phyloP scores from a whole-genome alignment of 1,140 invertebrate species.

The Gyrodactylus bullatarudis region DNA sequence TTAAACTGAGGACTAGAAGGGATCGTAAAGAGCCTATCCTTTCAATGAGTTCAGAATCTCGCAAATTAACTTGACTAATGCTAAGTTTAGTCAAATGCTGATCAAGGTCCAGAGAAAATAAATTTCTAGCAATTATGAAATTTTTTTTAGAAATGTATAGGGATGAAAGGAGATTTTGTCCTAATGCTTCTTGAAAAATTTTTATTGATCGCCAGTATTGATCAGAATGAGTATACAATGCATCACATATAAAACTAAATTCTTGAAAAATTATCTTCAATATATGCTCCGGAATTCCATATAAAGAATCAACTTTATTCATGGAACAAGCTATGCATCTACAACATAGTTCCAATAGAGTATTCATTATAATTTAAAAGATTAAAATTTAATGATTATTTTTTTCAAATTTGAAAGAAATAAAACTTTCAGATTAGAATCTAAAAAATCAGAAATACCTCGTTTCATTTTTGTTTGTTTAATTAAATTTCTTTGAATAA shows the following conservation, averaged over 20 bases:
- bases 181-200: neutral
- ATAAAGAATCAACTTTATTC: neutral
- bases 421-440: neutral
- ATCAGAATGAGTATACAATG: neutral
- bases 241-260: neutral
- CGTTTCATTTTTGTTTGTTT: neutral
- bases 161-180: neutral
- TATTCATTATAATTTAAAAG: neutral
- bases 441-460: neutral
- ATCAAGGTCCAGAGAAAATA: neutral
- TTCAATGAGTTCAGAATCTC: neutral
- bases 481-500: neutral
- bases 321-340: neutral
- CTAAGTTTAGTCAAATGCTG: neutral
- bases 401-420: too few relatives aligned
- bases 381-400: neutral
- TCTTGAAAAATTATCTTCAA: neutral
- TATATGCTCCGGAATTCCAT: neutral
- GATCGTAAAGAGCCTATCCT: neutral
- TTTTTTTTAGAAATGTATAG: neutral
- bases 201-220: neutral
- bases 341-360: neutral
- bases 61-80: neutral
- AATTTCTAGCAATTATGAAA: neutral
- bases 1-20: neutral